Base-by-base conservation (phyloP, 2,797 vertebrate species). In the Sphenodon punctatus region DNA sequence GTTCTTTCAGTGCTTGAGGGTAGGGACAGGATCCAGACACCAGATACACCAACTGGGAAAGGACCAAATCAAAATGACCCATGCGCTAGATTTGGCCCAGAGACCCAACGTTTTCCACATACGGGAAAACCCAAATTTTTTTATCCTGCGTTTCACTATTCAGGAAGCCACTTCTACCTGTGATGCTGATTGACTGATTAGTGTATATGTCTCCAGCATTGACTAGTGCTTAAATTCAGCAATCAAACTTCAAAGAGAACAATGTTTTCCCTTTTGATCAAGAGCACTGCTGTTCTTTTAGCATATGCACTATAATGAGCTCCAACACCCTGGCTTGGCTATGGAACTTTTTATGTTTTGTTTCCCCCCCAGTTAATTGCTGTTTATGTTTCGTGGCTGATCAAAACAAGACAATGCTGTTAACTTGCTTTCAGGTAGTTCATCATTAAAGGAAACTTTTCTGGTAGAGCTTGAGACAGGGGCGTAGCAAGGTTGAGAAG, bases 181-280 rank as follows among this genome's bases (percentile, higher is more conserved):
- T 63, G 59, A 82, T 70, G 17, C 67, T 8, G 68, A 67, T 74
- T 72, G 67, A 64, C 78, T 89, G 90, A 69, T 82, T 59, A 84
- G 16, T 61, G 69, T 19, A 70, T 58, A 4, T 43, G 60, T 86
- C 58, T 55, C 59, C 27, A 19, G 48, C 22, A 58, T 12, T 11
- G 90, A 76, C 87, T 80, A 78, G 42, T 53, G 67, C 67, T 76
- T 77, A 88, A 91, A 85, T 63, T 58, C 74, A 81, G 68, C 72
- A 75, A 86, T 79, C 45, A 43, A 82, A 80, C 82, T 88, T 88
- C 86, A 90, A 88, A 88, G 80, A 60, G 80, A 88, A 25, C 6
- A 16, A 30, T 4, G 4, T 4, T 81, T 80, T 85, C 64, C 61
- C 70, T 92, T 93, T 91, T 90, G 85, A 92, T 92, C 90, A 86